These are phyloP conservation scores for Eidolon dupreanum DNA, from an alignment of 2,797 vertebrate genomes.

Conservation along the genomic window DNA sequence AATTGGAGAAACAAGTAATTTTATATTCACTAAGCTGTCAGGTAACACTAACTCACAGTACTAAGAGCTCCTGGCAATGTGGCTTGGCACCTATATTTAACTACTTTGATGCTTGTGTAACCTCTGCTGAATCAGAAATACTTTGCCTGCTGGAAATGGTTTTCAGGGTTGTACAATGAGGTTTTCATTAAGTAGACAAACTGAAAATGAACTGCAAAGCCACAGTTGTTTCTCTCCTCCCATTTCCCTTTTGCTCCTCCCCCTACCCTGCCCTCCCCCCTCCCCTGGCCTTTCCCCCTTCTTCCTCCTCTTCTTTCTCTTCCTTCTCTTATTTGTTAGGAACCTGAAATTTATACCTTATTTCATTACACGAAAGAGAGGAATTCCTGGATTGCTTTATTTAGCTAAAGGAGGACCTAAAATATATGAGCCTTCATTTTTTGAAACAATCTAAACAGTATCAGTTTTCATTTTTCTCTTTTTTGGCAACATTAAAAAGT, in stretches of 20 bases:
- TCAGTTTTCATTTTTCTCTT: constrained; percentile 59
- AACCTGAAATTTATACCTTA: constrained; percentile 70
- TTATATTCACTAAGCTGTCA: constrained; percentile 95
- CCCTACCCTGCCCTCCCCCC: too few species aligned
- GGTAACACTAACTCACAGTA: constrained; percentile 94
- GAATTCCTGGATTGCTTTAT: constrained; percentile 30
- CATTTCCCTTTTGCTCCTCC: not conserved
- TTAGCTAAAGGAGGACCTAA: constrained; percentile 34
- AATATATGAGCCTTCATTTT: constrained; percentile 53
- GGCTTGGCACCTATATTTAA: constrained; percentile 93
- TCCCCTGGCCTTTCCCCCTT: not conserved
- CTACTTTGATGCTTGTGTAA: constrained; percentile 87
- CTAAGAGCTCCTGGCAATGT: constrained; percentile 92
- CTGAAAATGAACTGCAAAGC: constrained; percentile 77
- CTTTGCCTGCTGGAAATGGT: constrained; percentile 84
- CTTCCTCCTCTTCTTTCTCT: not conserved
- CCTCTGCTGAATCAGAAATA: constrained; percentile 85
- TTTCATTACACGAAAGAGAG: constrained; percentile 59
- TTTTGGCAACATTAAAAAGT: constrained; percentile 28
- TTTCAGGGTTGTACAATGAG: constrained; percentile 80
- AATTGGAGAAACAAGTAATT: constrained; percentile 92
- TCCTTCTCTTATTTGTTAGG: constrained; percentile 50
- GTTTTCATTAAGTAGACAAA: constrained; percentile 83
- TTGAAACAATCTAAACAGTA: not conserved
- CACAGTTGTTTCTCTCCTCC: constrained; percentile 70